phyloP scores from a whole-genome alignment of 2,888 invertebrate genomes.

The Fragum fragum region DNA sequence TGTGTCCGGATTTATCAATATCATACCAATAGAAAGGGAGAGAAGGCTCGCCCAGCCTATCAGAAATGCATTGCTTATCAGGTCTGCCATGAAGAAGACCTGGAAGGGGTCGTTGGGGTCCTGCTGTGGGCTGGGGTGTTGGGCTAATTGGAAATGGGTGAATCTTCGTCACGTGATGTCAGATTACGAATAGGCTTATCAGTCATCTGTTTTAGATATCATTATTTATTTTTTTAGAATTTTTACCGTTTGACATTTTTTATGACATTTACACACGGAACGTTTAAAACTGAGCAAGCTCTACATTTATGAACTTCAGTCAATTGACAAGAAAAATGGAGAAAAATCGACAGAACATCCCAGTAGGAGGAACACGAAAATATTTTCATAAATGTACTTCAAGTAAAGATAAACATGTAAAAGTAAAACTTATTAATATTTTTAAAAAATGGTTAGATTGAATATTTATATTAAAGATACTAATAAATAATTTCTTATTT shows the following conservation, averaged over 20 bases:
- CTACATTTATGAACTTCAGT: too few species aligned
- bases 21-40: constrained; percentile 45
- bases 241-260: background rate
- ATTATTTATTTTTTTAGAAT: constrained; percentile 2
- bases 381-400: too few species aligned
- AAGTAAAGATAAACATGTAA: too few species aligned
- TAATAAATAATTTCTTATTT: too few species aligned
- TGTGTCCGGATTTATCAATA: constrained; percentile 27
- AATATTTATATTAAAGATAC: too few species aligned
- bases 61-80: constrained; percentile 50
- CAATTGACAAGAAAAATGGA: too few species aligned
- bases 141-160: constrained; percentile 62
- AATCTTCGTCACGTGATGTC: constrained; percentile 47
- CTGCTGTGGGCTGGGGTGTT: constrained; percentile 58
- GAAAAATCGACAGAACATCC: too few species aligned
- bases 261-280: too few species aligned
- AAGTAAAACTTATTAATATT: too few species aligned
- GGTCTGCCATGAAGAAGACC: constrained; percentile 53
- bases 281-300: too few species aligned
- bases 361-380: too few species aligned
- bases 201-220: background rate
- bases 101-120: constrained; percentile 57
- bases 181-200: constrained; percentile 47
- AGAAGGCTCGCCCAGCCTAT: constrained; percentile 51
- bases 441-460: too few species aligned